Conservation (phyloP, 2,888 invertebrate genomes). For the Fragum whitleyi region DNA sequence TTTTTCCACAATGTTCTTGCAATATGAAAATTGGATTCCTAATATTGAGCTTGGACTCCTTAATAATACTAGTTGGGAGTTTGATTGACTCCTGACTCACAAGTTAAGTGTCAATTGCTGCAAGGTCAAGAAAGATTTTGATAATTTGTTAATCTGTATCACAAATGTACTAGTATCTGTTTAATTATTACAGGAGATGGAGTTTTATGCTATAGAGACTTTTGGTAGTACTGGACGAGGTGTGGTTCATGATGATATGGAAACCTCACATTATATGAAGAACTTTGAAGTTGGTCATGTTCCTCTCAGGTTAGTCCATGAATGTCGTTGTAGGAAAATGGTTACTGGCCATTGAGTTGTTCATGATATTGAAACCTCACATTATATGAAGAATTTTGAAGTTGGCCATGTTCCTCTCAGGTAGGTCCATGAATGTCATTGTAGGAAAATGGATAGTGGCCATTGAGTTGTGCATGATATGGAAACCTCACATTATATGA, state of each 20-base stretch:
- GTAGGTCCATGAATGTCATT: slow-evolving; percentile 86
- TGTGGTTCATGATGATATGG: slow-evolving; percentile 98
- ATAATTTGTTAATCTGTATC: too few species aligned
- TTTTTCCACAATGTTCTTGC: too few species aligned
- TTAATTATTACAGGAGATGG: slow-evolving; percentile 90
- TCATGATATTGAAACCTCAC: slow-evolving; percentile 99
- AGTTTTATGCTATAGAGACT: slow-evolving; percentile 99
- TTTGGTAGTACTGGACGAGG: slow-evolving; percentile 98
- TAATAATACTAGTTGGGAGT: too few species aligned
- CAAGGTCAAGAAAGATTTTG: too few species aligned
- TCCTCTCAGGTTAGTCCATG: slow-evolving; percentile 90
- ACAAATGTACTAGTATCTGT: too few species aligned
- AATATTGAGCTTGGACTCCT: too few species aligned
- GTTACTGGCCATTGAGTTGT: slow-evolving; percentile 94
- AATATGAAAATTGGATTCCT: too few species aligned
- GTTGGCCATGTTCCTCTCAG: slow-evolving; percentile 95
- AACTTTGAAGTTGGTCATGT: slow-evolving; percentile 97
- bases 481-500: slow-evolving; percentile 99
- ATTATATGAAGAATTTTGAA: slow-evolving; percentile 99
- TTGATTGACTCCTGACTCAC: too few species aligned
- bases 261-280: slow-evolving; percentile 99
- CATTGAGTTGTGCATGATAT: slow-evolving; percentile 95
- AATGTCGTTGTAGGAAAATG: too few species aligned
- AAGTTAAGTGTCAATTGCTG: too few species aligned
- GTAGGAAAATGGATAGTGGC: too few species aligned